Conservation (phyloP, 2,113 vertebrate genomes). For the Opisthocomus hoazin region DNA sequence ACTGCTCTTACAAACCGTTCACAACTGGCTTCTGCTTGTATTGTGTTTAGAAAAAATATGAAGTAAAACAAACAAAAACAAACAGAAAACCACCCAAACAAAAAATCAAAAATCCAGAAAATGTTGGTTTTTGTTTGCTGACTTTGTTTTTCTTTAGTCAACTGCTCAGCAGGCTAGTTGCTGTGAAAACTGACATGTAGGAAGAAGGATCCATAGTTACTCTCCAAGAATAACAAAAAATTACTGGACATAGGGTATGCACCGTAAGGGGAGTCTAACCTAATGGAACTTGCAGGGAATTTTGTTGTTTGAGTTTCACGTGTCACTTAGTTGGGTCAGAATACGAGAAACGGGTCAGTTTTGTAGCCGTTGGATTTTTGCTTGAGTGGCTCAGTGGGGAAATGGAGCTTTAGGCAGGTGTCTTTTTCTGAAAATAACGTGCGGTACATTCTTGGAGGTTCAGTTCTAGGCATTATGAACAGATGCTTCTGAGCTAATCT, state of each 20-base stretch:
- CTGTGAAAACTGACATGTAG: not conserved
- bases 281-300: not conserved
- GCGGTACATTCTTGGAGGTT: not conserved
- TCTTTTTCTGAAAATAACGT: not conserved
- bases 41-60: not conserved
- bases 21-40: not conserved
- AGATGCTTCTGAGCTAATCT: conserved; percentile 35
- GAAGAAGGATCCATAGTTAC: not conserved
- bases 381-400: not conserved
- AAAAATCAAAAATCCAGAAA: not conserved
- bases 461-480: not conserved
- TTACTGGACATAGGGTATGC: not conserved
- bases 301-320: not conserved
- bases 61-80: not conserved
- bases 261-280: not conserved
- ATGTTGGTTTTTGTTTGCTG: not conserved
- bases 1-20: not conserved
- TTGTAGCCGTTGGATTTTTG: not conserved
- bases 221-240: not conserved
- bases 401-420: not conserved
- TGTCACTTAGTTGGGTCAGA: not conserved
- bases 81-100: not conserved
- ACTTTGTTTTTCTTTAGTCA: not conserved
- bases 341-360: not conserved
- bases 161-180: not conserved